Conservation (phyloP, 2,888 invertebrate species). For the Drosophila rellima region DNA sequence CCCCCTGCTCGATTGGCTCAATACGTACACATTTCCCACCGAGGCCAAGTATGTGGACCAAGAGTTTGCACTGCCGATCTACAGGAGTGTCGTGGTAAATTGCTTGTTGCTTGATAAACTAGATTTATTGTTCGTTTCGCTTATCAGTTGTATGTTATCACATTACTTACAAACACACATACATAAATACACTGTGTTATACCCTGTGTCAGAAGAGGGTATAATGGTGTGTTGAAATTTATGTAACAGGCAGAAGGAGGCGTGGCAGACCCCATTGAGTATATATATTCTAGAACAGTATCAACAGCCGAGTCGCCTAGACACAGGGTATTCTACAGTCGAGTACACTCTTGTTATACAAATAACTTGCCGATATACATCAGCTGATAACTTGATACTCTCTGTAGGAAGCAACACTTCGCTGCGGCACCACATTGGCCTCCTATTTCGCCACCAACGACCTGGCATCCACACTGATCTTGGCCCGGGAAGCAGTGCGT, state of each 20-base stretch:
- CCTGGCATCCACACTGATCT: slow-evolving; percentile 89
- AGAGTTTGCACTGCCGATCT: slow-evolving; percentile 90
- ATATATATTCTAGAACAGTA: too few relatives aligned
- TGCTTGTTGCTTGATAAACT: neutral
- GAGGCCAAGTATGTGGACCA: slow-evolving; percentile 90
- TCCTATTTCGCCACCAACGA: slow-evolving; percentile 95
- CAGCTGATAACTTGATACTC: slow-evolving; percentile 47
- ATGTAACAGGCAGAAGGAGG: too few relatives aligned
- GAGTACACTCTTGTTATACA: too few relatives aligned
- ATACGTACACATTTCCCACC: slow-evolving; percentile 93
- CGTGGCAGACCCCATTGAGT: too few relatives aligned
- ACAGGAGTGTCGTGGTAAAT: slow-evolving; percentile 92
- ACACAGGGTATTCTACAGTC: too few relatives aligned
- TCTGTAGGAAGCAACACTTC: slow-evolving; percentile 89
- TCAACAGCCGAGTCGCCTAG: too few relatives aligned
- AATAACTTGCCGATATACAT: too few relatives aligned
- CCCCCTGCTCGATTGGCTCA: slow-evolving; percentile 93
- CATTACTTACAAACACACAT: neutral
- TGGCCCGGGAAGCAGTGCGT: slow-evolving; percentile 89
- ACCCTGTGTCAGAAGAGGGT: too few relatives aligned
- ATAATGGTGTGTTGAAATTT: too few relatives aligned
- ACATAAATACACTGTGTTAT: neutral
- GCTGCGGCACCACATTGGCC: slow-evolving; percentile 94
- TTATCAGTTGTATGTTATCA: slow-evolving; percentile 35
- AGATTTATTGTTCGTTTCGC: slow-evolving; percentile 7